Base-by-base conservation (phyloP, 1,140 invertebrate genomes). In the Macrobrachium rosenbergii region DNA sequence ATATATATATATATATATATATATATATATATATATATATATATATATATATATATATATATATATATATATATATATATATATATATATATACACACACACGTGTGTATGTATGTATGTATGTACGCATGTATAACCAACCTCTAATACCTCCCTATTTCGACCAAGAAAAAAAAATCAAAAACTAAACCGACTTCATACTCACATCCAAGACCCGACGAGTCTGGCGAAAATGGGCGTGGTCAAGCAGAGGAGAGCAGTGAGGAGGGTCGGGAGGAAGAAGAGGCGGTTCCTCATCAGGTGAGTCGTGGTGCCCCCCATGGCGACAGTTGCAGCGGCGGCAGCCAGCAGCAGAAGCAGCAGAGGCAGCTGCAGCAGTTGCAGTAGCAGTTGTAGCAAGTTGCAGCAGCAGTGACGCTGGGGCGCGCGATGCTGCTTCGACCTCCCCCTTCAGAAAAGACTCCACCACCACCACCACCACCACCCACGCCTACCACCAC, bases 121-220 rank as follows among this genome's bases (percentile, higher is more conserved):
- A 37, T 37, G 28, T 37, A 3, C 3, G 28, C 28, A 37, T 37
- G 28, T 37, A 2, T 37, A 37, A 37, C 1, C 28, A 37, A 37
- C 28, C 28, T 2, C 28, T 3, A 37, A 3, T 37, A 37, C 28
- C 28, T 37, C 3, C 28, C 28, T 37, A 37, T 37, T 3, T 3
- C 28, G 28, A 21, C 10, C 14, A 28, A 64, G 79, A 59, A 2
- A 72, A 11, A 69, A 45, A 82, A 69, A n/a, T n/a, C n/a, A n/a
- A 1, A 21, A 16, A 52, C 6, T n/a, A 2, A 17, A 1, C 16
- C 3, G 19, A 83, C 5, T 17, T 11, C 2, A 21, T 67, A 87
- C 84, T 87, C 67, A 87, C 84, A 87, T 87, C 84, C 84, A 87
- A 45, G 84, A 87, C 11, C 84, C 84, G 60, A 81, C 84, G 3